Conservation (phyloP, 2,113 vertebrate genomes). For the Microtus ochrogaster region DNA sequence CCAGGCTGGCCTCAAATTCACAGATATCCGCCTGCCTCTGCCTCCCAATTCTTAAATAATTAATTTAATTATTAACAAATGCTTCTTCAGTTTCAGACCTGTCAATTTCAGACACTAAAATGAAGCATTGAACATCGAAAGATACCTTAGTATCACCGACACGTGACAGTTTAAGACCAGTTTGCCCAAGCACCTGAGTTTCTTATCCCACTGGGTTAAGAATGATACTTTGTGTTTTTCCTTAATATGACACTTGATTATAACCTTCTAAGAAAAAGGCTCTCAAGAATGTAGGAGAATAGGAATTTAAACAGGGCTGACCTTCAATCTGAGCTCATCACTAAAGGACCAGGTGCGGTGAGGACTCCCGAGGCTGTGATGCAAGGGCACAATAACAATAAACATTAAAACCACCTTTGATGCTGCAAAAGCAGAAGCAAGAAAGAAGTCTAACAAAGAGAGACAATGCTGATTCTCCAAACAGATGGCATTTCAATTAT, state of each 20-base stretch:
- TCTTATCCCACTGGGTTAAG: background rate
- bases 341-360: background rate
- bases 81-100: conserved; percentile 35
- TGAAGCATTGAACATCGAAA: background rate
- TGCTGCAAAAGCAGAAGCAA: background rate
- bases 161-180: background rate
- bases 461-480: conserved; percentile 2
- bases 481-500: background rate
- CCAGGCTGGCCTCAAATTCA: no score
- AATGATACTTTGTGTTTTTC: background rate
- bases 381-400: conserved; percentile 14
- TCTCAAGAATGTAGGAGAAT: conserved; percentile 65
- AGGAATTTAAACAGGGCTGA: conserved; percentile 69
- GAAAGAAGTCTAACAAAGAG: conserved; percentile 22
- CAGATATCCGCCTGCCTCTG: no score
- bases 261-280: conserved; percentile 32
- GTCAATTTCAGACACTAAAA: conserved; percentile 29
- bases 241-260: background rate
- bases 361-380: background rate
- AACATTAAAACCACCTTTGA: conserved; percentile 51
- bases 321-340: conserved; percentile 64
- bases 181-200: background rate
- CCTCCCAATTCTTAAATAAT: background rate
- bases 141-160: conserved; percentile 35
- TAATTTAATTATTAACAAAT: background rate